A percentile compares a stretch with the other conserved stretches of the same genome.
Conservation (phyloP, 2,113 vertebrate genomes). For the Merops nubicus region DNA sequence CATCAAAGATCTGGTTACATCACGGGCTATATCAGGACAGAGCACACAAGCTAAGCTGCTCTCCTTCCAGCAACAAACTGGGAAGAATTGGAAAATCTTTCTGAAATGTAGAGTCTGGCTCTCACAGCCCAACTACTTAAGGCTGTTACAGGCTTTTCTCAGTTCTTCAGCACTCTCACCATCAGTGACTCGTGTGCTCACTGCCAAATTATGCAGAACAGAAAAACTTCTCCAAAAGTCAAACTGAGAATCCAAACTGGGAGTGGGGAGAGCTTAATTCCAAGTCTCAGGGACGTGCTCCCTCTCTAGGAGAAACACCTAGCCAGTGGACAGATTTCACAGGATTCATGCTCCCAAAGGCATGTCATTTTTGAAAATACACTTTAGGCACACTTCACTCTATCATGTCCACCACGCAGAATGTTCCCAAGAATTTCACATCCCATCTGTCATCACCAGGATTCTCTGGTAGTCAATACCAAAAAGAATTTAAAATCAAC, state of each 20-base stretch:
- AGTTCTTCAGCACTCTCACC: background rate
- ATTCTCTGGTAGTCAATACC: rapidly evolving
- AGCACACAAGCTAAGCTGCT: background rate
- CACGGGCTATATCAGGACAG: background rate
- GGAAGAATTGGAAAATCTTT: background rate
- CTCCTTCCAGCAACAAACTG: background rate
- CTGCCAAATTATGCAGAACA: background rate
- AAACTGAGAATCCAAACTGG: too few species aligned
- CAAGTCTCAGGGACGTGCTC: background rate
- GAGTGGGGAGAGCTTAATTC: background rate
- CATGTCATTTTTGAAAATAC: rapidly evolving
- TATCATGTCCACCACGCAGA: background rate
- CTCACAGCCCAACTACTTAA: background rate
- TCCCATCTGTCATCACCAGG: background rate
- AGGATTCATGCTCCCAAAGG: background rate
- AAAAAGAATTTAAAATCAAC: background rate
- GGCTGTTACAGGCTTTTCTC: background rate
- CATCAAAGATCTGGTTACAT: background rate
- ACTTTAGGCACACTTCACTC: background rate
- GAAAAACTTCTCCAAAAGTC: background rate
- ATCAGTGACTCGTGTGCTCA: background rate
- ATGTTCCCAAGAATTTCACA: background rate
- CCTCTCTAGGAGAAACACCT: background rate
- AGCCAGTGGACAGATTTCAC: background rate
- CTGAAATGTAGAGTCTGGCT: background rate